Percentiles rank a stretch among this genome's conserved stretches.
phyloP scores from a whole-genome alignment of 2,888 invertebrate genomes.

The Drosophila crucigera region DNA sequence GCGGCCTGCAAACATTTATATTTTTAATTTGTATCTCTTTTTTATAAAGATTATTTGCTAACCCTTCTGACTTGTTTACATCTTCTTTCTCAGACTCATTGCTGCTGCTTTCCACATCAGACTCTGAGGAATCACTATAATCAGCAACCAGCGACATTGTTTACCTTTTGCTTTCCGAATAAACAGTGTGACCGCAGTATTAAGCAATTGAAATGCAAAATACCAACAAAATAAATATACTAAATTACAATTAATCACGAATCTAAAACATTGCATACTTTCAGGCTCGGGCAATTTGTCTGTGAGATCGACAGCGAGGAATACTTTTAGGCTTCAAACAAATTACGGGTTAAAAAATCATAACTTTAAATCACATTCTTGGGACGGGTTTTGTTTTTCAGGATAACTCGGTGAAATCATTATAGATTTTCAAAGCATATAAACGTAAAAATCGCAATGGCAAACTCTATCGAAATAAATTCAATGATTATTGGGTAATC shows the following conservation, averaged over 20 bases:
- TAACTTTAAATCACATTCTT: neutral
- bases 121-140: constrained; percentile 76
- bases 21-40: no score
- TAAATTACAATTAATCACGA: neutral
- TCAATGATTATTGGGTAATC: neutral
- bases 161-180: constrained; percentile 35
- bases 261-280: neutral
- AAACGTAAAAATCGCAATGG: neutral
- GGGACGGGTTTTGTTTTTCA: neutral
- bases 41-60: neutral
- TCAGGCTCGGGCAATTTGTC: neutral
- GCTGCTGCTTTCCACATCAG: constrained; percentile 56
- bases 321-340: no score
- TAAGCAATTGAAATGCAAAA: neutral
- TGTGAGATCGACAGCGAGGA: neutral
- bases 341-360: no score
- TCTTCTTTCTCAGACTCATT: constrained; percentile 39
- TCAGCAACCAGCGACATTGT: constrained; percentile 82
- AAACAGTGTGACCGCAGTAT: constrained; percentile 25
- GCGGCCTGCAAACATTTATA: constrained; percentile 14
- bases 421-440: neutral
- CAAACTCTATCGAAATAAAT: neutral
- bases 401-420: neutral
- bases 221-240: constrained; percentile 7
- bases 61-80: constrained; percentile 14